Conservation (phyloP, 2,797 vertebrate genomes). For the Myioborus miniatus region DNA sequence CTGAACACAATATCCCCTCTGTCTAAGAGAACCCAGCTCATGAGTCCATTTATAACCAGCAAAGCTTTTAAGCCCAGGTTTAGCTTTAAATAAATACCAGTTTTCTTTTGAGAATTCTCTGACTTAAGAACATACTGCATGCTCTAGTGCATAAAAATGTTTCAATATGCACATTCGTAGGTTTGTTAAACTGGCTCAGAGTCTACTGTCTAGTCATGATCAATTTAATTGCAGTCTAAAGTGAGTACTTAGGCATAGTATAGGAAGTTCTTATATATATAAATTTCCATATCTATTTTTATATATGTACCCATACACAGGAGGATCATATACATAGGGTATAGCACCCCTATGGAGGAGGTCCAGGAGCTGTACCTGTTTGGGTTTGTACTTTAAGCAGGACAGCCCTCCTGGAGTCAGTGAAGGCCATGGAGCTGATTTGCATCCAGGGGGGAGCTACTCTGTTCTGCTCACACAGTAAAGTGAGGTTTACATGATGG, state of each 20-base stretch:
- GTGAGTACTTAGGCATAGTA: background rate
- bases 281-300: background rate
- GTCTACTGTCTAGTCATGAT: background rate
- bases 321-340: background rate
- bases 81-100: constrained; percentile 45
- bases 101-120: background rate
- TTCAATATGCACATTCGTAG: background rate
- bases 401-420: background rate
- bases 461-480: accelerated
- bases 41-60: constrained; percentile 11
- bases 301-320: background rate
- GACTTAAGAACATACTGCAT: background rate
- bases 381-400: background rate
- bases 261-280: background rate
- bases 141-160: background rate
- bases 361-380: background rate
- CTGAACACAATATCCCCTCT: background rate
- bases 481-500: background rate
- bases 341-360: background rate
- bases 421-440: background rate
- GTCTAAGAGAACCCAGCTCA: background rate
- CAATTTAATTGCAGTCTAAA: background rate
- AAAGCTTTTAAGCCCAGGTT: constrained; percentile 49
- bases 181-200: background rate
- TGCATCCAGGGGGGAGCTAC: background rate